A percentile compares a stretch with the other conserved stretches of the same genome.
Conservation (phyloP, 2,113 vertebrate genomes). For the Burhinus bistriatus region DNA sequence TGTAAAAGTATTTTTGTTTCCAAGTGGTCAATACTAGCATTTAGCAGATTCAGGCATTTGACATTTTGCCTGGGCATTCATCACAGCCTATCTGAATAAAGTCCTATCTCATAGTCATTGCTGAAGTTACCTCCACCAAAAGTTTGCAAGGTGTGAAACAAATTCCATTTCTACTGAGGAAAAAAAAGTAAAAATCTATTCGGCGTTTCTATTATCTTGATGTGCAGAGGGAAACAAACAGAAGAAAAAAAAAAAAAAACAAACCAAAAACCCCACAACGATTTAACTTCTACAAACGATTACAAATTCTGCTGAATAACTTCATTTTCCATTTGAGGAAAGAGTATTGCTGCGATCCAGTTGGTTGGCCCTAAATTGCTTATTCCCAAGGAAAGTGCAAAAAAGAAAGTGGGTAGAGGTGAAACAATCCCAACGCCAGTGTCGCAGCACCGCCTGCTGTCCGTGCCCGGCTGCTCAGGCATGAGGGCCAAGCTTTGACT, state of each 20-base stretch:
- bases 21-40: not conserved
- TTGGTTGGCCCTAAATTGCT: not conserved
- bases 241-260: too few species aligned
- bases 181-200: not conserved
- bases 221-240: too few species aligned
- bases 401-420: not conserved
- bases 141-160: not conserved
- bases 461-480: not conserved
- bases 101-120: not conserved
- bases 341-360: not conserved
- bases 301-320: not conserved
- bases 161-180: not conserved
- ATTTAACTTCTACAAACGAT: not conserved
- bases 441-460: not conserved
- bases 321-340: not conserved
- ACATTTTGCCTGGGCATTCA: not conserved
- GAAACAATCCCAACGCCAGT: accelerated
- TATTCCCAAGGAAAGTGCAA: not conserved
- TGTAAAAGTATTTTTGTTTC: not conserved
- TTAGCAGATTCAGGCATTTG: not conserved
- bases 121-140: not conserved
- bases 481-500: not conserved
- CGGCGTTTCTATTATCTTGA: not conserved
- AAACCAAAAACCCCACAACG: not conserved
- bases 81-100: not conserved